Conservation (phyloP, 2,113 vertebrate genomes). For the Thryonomys swinderianus region DNA sequence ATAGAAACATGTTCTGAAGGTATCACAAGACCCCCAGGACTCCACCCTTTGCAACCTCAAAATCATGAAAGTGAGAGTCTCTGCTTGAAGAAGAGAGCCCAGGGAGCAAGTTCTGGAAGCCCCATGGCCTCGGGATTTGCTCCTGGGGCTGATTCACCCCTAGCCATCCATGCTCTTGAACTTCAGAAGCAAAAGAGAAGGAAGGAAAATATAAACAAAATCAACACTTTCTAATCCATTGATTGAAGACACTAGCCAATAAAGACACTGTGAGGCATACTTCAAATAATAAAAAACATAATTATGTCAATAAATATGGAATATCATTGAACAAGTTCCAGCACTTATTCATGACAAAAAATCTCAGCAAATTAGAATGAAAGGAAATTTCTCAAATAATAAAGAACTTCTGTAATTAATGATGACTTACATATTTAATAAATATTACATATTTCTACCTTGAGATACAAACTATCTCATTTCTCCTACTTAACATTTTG, state of each 20-base stretch:
- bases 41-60: too few species aligned
- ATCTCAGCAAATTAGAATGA: background rate
- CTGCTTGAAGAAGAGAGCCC: too few species aligned
- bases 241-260: background rate
- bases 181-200: too few species aligned
- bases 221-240: background rate
- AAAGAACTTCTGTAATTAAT: background rate
- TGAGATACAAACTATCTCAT: background rate
- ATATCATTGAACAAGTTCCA: background rate
- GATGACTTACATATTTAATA: background rate
- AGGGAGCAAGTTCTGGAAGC: too few species aligned
- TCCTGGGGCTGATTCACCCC: too few species aligned
- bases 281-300: background rate
- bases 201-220: background rate
- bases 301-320: background rate
- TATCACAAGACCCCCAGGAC: too few species aligned
- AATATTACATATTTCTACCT: background rate
- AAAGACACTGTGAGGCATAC: background rate
- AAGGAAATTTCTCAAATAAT: background rate
- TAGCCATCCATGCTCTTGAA: too few species aligned
- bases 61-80: too few species aligned
- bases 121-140: too few species aligned
- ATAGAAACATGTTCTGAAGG: too few species aligned
- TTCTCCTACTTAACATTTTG: background rate
- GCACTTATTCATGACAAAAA: background rate